A percentile compares a stretch with the other conserved stretches of the same genome.
phyloP scores from a whole-genome alignment of 2,797 vertebrate species.

The Leptoclinus maculatus region DNA sequence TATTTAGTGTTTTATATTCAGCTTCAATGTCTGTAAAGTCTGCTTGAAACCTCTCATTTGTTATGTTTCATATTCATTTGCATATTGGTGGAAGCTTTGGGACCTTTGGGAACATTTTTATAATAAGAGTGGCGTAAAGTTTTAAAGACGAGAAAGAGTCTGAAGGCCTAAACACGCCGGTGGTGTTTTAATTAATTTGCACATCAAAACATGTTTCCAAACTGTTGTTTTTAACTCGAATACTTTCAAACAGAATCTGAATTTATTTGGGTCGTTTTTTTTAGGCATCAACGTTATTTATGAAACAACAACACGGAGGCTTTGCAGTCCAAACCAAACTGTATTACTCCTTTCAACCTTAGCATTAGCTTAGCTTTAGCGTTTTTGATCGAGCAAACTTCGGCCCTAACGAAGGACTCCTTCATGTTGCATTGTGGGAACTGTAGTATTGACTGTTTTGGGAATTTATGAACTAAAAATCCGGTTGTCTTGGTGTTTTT shows the following conservation, averaged over 20 bases:
- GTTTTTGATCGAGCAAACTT: not conserved
- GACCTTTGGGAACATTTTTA: not conserved
- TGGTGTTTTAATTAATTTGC: too few relatives aligned
- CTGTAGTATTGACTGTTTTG: not conserved
- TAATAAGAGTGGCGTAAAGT: not conserved
- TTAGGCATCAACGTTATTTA: not conserved
- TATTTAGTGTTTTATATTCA: too few relatives aligned
- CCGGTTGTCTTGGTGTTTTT: too few relatives aligned
- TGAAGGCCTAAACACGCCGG: too few relatives aligned
- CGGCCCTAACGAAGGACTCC: not conserved
- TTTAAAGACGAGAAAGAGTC: not conserved
- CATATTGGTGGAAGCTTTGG: not conserved
- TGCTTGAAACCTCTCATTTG: not conserved
- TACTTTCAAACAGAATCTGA: too few relatives aligned
- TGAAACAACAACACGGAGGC: not conserved
- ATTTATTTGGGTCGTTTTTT: too few relatives aligned
- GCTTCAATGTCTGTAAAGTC: not conserved
- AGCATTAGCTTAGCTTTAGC: too few relatives aligned
- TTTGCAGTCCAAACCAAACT: not conserved
- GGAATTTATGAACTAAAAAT: too few relatives aligned
- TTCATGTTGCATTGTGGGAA: not conserved
- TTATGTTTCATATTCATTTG: not conserved
- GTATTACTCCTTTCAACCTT: not conserved
- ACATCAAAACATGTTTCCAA: too few relatives aligned
- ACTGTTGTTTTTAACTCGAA: too few relatives aligned